These are phyloP conservation scores for Tupaia tana DNA, from an alignment of 2,113 vertebrate species.

Conservation along the genomic window DNA sequence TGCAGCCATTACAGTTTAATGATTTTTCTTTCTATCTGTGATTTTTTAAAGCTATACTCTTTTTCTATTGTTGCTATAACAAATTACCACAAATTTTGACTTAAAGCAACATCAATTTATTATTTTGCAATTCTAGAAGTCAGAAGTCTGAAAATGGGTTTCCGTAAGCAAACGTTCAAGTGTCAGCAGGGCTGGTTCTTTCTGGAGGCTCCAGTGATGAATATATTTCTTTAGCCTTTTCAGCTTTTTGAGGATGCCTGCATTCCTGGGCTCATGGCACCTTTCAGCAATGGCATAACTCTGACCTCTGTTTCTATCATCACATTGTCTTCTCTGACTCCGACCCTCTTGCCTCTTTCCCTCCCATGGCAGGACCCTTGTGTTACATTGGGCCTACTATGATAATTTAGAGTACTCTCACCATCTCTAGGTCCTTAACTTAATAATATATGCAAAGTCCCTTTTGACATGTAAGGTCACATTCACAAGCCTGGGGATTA, in stretches of 20 bases:
- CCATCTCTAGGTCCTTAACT: neutral
- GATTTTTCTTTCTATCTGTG: conserved; percentile 20
- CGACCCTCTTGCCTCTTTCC: neutral
- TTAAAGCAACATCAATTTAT: conserved; percentile 13
- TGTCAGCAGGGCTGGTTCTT: neutral
- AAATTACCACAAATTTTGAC: conserved; percentile 14
- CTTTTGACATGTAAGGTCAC: neutral
- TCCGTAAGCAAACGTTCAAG: neutral
- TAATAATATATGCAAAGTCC: neutral
- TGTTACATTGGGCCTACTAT: neutral
- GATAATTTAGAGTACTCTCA: neutral
- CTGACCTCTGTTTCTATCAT: neutral
- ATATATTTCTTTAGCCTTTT: neutral
- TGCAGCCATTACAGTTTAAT: neutral
- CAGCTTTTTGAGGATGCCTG: neutral
- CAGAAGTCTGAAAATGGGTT: conserved; percentile 3
- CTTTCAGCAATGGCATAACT: neutral
- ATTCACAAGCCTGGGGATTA: neutral
- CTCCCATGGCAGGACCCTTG: neutral
- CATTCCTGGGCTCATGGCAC: neutral
- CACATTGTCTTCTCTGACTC: neutral
- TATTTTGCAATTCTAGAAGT: conserved; percentile 2
- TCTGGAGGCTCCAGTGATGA: neutral
- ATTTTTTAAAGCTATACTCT: neutral
- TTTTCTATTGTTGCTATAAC: conserved; percentile 31